Evolutionary conservation across 1,140 invertebrate genomes (phyloP).

Genomic region (Pseudoatta argentina): DNA sequence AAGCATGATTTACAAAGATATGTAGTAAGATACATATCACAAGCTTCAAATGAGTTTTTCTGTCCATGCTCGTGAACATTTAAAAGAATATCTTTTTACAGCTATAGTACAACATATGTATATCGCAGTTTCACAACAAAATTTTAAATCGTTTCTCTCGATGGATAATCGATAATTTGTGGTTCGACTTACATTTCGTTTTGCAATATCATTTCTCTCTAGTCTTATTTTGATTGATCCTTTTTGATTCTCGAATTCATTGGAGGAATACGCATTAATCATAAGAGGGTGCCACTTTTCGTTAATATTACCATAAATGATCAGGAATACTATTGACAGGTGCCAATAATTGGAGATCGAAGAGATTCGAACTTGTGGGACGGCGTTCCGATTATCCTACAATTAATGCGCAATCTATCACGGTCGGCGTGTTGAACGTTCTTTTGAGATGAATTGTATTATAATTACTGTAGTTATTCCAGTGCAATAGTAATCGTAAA

Average conservation of each 20-base stretch:
- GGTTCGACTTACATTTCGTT: neutral
- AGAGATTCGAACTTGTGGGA: slow-evolving; percentile 13
- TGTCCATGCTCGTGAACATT: slow-evolving; percentile 49
- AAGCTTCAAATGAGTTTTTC: slow-evolving; percentile 30
- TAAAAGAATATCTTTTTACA: slow-evolving; percentile 51
- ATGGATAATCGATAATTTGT: slow-evolving; percentile 6
- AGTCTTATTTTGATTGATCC: slow-evolving; percentile 79
- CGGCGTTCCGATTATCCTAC: slow-evolving; percentile 29
- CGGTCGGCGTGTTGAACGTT: neutral
- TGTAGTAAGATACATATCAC: slow-evolving; percentile 46
- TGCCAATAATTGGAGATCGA: neutral
- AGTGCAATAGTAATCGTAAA: slow-evolving; percentile 16
- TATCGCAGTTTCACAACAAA: slow-evolving; percentile 43
- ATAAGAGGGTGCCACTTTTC: slow-evolving; percentile 17
- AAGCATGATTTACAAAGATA: slow-evolving; percentile 42
- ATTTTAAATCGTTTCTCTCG: neutral
- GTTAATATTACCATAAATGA: neutral
- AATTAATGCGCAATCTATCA: slow-evolving; percentile 33
- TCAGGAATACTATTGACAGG: slow-evolving; percentile 21
- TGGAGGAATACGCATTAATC: neutral
- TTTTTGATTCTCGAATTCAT: slow-evolving; percentile 80
- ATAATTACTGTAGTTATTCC: neutral
- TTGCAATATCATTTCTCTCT: neutral
- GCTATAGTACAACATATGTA: slow-evolving; percentile 54
- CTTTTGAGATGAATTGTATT: slow-evolving; percentile 4